A percentile compares a stretch with the other conserved stretches of the same genome.
These are phyloP conservation scores for Odontamblyopus rebecca DNA, from an alignment of 2,797 vertebrate genomes.

Conservation along the genomic window DNA sequence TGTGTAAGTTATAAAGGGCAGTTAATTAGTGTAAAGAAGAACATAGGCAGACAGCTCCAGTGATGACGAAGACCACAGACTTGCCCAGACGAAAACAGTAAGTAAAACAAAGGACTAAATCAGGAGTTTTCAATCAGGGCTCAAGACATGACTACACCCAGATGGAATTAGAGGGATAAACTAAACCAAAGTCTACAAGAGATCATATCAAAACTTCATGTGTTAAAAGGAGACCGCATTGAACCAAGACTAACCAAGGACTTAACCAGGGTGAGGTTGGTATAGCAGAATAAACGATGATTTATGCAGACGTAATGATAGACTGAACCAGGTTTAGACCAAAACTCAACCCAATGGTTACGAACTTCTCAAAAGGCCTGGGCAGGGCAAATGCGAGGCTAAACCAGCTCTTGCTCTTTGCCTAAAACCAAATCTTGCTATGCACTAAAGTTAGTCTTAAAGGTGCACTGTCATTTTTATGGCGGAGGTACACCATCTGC, in stretches of 20 bases:
- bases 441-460: neutral
- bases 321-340: neutral
- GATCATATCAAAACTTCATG: neutral
- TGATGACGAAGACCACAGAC: neutral
- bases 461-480: neutral
- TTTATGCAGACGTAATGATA: neutral
- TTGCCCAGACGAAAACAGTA: neutral
- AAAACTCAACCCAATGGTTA: neutral
- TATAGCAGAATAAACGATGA: too few relatives aligned
- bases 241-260: neutral
- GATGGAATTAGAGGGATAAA: neutral
- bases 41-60: neutral
- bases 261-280: neutral
- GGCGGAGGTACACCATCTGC: neutral
- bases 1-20: neutral
- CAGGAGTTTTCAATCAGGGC: neutral
- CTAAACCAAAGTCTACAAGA: neutral
- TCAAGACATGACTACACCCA: neutral
- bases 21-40: conserved; percentile 10
- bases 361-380: neutral
- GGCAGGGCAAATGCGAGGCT: too few relatives aligned
- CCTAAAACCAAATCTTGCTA: too few relatives aligned
- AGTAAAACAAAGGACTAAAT: neutral
- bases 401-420: too few relatives aligned
- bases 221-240: neutral